Conservation (phyloP, 1,140 invertebrate genomes). For the Fopius arisanus region DNA sequence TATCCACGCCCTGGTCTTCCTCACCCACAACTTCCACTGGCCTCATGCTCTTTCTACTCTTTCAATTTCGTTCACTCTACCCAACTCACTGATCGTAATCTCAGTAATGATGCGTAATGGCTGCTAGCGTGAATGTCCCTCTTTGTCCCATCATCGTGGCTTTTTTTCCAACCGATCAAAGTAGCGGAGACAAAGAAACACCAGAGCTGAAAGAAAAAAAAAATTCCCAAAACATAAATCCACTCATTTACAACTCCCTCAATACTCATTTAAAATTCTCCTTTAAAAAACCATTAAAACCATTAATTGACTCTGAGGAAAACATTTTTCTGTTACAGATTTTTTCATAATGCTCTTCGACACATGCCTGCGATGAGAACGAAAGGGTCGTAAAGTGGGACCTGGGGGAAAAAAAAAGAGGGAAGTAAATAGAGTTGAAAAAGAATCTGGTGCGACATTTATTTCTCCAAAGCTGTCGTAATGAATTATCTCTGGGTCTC, state of each 20-base stretch:
- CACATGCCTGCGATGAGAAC: slow-evolving; percentile 14
- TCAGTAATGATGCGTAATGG: slow-evolving; percentile 66
- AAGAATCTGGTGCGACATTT: slow-evolving; percentile 18
- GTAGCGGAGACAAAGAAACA: slow-evolving; percentile 16
- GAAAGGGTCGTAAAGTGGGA: neutral
- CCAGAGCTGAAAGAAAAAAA: neutral
- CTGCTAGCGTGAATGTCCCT: slow-evolving; percentile 61
- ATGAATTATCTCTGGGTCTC: slow-evolving; percentile 58
- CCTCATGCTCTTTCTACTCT: slow-evolving; percentile 7
- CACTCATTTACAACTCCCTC: too few relatives aligned
- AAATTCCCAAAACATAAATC: neutral
- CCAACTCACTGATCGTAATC: slow-evolving; percentile 60
- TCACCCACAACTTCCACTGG: neutral
- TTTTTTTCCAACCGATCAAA: slow-evolving; percentile 37
- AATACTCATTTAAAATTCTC: neutral
- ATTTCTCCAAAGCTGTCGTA: slow-evolving; percentile 25
- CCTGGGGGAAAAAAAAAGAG: neutral
- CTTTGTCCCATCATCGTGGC: slow-evolving; percentile 53
- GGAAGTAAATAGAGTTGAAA: slow-evolving; percentile 9
- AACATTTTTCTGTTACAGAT: slow-evolving; percentile 14
- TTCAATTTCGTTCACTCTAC: slow-evolving; percentile 35
- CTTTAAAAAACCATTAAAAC: neutral
- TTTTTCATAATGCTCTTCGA: slow-evolving; percentile 1
- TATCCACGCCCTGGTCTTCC: neutral
- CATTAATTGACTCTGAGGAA: slow-evolving; percentile 1